These are phyloP conservation scores for Drosophila nikananu DNA, from an alignment of 1,140 invertebrate species.

Conservation along the genomic window DNA sequence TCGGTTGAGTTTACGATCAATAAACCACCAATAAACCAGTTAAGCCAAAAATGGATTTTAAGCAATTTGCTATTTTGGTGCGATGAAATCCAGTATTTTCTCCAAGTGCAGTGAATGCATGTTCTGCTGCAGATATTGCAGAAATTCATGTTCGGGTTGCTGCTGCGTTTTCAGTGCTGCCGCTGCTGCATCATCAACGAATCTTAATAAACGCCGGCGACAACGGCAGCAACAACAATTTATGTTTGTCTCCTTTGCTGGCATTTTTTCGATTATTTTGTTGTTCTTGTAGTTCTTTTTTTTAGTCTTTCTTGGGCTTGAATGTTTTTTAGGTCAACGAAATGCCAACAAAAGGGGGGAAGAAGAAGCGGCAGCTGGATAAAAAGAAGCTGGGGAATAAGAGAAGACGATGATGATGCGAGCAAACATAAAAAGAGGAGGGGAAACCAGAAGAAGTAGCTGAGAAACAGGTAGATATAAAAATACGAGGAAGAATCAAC, in stretches of 20 bases:
- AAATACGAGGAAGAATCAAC: conserved; percentile 45
- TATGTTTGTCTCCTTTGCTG: conserved; percentile 50
- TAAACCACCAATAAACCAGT: too few species aligned
- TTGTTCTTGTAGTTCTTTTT: conserved; percentile 36
- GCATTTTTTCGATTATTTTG: conserved; percentile 39
- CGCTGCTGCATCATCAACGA: conserved; percentile 54
- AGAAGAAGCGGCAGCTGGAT: conserved; percentile 45
- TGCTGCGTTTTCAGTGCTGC: conserved; percentile 27
- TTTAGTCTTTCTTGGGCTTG: conserved; percentile 65
- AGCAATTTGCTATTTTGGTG: too few species aligned
- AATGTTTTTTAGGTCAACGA: conserved; percentile 83
- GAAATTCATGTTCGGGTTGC: conserved; percentile 20
- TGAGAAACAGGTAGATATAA: conserved; percentile 55
- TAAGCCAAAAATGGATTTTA: too few species aligned
- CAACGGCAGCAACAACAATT: conserved; percentile 67
- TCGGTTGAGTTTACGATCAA: too few species aligned
- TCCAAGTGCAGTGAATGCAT: neutral
- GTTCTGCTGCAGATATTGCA: conserved; percentile 10
- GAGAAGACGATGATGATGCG: conserved; percentile 68
- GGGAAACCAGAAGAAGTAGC: neutral
- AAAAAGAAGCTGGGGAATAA: conserved; percentile 27
- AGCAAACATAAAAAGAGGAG: conserved; percentile 62
- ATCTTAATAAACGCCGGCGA: conserved; percentile 68
- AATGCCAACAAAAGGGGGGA: conserved; percentile 64
- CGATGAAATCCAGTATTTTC: neutral